Conservation (phyloP, 1,140 invertebrate genomes). For the Idris sp. region DNA sequence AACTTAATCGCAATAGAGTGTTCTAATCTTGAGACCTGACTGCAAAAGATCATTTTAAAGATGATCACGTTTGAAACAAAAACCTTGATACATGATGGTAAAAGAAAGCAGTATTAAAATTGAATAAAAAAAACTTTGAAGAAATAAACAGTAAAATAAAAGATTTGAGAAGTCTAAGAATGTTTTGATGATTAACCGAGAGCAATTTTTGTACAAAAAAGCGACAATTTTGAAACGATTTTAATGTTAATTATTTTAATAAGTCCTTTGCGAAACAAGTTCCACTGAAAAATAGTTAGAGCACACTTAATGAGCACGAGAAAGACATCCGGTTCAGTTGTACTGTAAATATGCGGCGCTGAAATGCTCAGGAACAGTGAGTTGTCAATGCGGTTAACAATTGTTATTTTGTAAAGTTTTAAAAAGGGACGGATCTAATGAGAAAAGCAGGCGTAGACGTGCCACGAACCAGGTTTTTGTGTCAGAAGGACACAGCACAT, state of each 20-base stretch:
- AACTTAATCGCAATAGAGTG: too few relatives aligned
- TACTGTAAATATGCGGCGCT: conserved; percentile 11
- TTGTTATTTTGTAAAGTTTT: conserved; percentile 41
- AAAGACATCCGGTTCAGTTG: conserved; percentile 23
- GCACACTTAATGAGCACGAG: conserved; percentile 28
- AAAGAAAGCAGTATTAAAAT: too few relatives aligned
- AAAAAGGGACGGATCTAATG: conserved; percentile 46
- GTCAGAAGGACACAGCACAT: conserved; percentile 74
- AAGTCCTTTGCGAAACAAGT: conserved; percentile 26
- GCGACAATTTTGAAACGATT: not conserved
- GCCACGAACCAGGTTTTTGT: conserved; percentile 75
- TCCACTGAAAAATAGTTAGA: conserved; percentile 24
- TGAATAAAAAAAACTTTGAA: too few relatives aligned
- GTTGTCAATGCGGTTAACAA: too few relatives aligned
- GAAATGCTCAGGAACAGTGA: too few relatives aligned
- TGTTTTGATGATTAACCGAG: not conserved
- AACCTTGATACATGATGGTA: too few relatives aligned
- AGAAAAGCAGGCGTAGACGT: conserved; percentile 43
- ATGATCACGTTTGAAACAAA: too few relatives aligned
- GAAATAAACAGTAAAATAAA: too few relatives aligned
- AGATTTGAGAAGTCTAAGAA: too few relatives aligned
- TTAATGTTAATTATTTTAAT: conserved; percentile 30
- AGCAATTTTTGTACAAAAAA: conserved; percentile 7
- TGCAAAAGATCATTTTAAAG: too few relatives aligned
- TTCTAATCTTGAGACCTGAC: too few relatives aligned